phyloP scores from a whole-genome alignment of 2,797 vertebrate genomes.

The Tinamus major region DNA sequence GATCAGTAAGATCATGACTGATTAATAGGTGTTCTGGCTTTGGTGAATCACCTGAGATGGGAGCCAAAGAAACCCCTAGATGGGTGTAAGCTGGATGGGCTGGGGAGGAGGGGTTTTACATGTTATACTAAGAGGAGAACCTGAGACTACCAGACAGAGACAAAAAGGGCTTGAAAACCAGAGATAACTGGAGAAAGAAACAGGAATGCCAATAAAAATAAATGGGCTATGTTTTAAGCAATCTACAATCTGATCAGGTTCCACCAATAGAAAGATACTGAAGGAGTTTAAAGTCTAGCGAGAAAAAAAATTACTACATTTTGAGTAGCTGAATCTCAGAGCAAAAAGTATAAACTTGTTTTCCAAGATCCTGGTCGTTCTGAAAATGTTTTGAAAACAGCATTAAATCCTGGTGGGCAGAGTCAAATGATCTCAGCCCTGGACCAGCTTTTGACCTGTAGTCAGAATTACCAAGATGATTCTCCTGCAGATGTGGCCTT shows the following conservation, averaged over 20 bases:
- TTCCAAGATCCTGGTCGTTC: slow-evolving; percentile 12
- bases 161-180: slow-evolving; percentile 4
- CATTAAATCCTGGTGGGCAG: background rate
- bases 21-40: slow-evolving; percentile 15
- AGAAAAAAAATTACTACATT: background rate
- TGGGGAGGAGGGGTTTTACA: background rate
- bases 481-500: slow-evolving; percentile 14
- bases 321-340: slow-evolving; percentile 9
- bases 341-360: background rate
- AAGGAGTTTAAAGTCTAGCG: background rate
- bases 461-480: background rate
- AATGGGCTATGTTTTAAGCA: background rate
- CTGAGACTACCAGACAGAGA: background rate
- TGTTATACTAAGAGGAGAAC: background rate
- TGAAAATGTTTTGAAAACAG: background rate
- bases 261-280: background rate
- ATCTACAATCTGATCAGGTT: background rate
- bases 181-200: background rate
- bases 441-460: background rate
- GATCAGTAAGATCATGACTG: background rate
- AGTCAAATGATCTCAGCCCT: slow-evolving; percentile 34
- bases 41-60: background rate
- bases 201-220: background rate
- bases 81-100: background rate
- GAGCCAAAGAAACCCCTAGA: background rate